Evolutionary conservation across 2,888 invertebrate species (phyloP).

Genomic region (Dolomedes plantarius): DNA sequence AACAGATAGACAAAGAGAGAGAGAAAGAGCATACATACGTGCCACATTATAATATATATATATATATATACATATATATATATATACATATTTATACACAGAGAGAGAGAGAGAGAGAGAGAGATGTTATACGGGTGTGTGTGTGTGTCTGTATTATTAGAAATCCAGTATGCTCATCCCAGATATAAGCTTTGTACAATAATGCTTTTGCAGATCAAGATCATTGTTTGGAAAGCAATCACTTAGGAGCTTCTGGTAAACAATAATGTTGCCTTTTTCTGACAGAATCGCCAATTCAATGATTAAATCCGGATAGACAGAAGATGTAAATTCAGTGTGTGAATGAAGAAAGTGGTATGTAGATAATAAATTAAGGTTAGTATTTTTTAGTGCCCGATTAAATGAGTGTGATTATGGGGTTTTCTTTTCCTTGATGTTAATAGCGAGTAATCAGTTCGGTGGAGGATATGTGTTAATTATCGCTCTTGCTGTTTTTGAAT

Average conservation of each 20-base stretch:
- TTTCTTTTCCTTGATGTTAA: neutral
- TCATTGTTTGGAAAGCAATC: neutral
- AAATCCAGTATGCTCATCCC: too few species aligned
- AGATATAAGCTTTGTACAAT: too few species aligned
- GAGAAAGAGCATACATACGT: too few species aligned
- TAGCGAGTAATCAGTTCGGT: neutral
- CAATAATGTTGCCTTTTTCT: slow-evolving; percentile 8
- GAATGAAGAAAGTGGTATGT: slow-evolving; percentile 5
- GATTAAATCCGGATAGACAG: neutral
- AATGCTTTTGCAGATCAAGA: neutral
- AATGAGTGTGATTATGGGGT: neutral
- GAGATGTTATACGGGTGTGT: too few species aligned
- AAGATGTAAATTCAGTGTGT: neutral
- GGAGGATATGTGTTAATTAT: neutral
- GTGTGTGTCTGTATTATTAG: too few species aligned
- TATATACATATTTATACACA: too few species aligned
- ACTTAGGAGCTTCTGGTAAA: neutral
- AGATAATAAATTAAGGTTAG: neutral
- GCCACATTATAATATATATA: too few species aligned
- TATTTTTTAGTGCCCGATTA: neutral
- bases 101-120: too few species aligned
- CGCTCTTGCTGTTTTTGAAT: too few species aligned
- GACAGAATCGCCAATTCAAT: neutral
- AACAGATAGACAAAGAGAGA: too few species aligned
- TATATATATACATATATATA: too few species aligned